These are phyloP conservation scores for Hypolimnas misippus DNA, from an alignment of 2,888 invertebrate species.

Conservation along the genomic window DNA sequence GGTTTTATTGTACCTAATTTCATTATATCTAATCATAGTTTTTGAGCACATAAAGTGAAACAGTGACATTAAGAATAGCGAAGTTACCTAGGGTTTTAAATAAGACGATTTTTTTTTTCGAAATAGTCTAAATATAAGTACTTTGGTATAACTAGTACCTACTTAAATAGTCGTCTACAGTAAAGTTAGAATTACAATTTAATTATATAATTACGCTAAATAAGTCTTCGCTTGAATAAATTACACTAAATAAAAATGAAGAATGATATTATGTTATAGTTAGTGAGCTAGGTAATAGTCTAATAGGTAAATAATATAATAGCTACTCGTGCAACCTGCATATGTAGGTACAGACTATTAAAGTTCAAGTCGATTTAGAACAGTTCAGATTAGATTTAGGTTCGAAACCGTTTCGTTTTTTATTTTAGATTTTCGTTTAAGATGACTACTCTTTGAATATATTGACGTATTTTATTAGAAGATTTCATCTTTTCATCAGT, in stretches of 20 bases:
- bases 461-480: slow-evolving; percentile 21
- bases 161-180: slow-evolving; percentile 43
- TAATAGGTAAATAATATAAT: slow-evolving; percentile 20
- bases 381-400: slow-evolving; percentile 15
- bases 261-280: slow-evolving; percentile 12
- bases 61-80: slow-evolving; percentile 4
- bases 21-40: slow-evolving; percentile 3
- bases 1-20: slow-evolving; percentile 12
- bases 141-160: slow-evolving; percentile 30
- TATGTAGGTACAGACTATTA: neutral
- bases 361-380: slow-evolving; percentile 5
- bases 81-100: slow-evolving; percentile 5
- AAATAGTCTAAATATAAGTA: slow-evolving; percentile 8
- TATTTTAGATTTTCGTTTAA: slow-evolving; percentile 15
- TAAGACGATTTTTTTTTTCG: slow-evolving; percentile 3
- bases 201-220: slow-evolving; percentile 39
- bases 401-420: slow-evolving; percentile 18
- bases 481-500: slow-evolving; percentile 24
- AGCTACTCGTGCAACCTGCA: slow-evolving; percentile 20
- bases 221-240: slow-evolving; percentile 43
- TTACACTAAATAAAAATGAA: slow-evolving; percentile 33
- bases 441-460: slow-evolving; percentile 14
- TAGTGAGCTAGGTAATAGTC: slow-evolving; percentile 12
- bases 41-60: slow-evolving; percentile 21
- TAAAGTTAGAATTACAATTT: slow-evolving; percentile 39